Evolutionary conservation across 2,888 invertebrate genomes (phyloP), one percentile per base, ranked within the genome.

Genomic region (Cataglyphis rosenhaueri): DNA sequence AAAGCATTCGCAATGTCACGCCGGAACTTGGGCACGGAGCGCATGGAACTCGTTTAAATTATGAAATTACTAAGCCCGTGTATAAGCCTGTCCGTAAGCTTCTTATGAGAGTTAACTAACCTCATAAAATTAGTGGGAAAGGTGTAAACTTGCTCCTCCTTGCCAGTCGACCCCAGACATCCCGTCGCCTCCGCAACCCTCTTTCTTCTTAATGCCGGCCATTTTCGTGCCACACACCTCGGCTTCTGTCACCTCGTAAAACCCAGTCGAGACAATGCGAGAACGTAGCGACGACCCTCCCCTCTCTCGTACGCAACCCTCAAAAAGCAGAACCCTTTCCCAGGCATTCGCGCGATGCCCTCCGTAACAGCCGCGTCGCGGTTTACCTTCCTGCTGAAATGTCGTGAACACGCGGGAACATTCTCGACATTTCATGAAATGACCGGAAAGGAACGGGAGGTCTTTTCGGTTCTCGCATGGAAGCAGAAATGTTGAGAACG

Each of bases 81-180:
- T 89, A 89, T 85, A 86, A 89, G 83, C 81, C 66, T 82, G 65
- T 76, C 85, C 78, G 86, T 90, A 91, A 92, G 90, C 91, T 89
- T 89, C 90, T 91, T 91, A 88, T 83, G 85, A 86, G 89, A 91
- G 91, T 91, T 91, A 92, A 92, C 91, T 89, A 92, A 90, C 88
- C 90, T 91, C 91, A 83, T 92, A 92, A 92, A 92, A 92, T 92
- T 92, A 91, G 92, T 89, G 88, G 89, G 84, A 90, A 90, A 88
- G 87, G 87, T 92, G 91, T 89, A 87, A 88, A 90, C 88, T 90
- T 84, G 83, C 88, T 55, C 85, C 88, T 76, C 85, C 71, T 55
- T 8, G 55, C 71, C n/a, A 65, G 66, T 57, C 84, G 18, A 32
- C 41, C 76, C 73, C 52, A 52, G 81, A 61, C 81, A 73, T 83